A percentile compares a stretch with the other conserved stretches of the same genome.
These are phyloP conservation scores for Cryptosula pallasiana DNA, from an alignment of 2,888 invertebrate genomes.

Conservation along the genomic window DNA sequence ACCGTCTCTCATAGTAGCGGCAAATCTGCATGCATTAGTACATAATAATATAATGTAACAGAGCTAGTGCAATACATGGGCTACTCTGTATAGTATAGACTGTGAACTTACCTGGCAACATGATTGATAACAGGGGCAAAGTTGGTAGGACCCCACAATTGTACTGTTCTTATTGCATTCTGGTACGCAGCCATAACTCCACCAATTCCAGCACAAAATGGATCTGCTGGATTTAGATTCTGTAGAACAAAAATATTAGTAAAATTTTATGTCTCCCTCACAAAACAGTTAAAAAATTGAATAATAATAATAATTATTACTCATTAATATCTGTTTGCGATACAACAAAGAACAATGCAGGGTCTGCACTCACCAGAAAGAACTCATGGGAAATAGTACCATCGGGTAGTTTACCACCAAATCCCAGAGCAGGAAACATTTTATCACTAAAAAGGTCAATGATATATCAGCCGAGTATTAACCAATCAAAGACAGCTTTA, in stretches of 20 bases:
- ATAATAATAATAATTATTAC: no score
- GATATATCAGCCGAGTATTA: not conserved
- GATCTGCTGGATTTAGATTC: constrained; percentile 58
- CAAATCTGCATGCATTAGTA: constrained; percentile 56
- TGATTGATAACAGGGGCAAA: constrained; percentile 51
- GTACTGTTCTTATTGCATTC: constrained; percentile 39
- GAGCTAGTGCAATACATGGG: no score
- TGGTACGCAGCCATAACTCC: constrained; percentile 49
- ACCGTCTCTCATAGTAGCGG: constrained; percentile 55
- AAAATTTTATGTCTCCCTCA: no score
- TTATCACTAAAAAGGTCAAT: constrained; percentile 44
- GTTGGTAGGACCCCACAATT: constrained; percentile 51
- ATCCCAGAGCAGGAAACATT: constrained; percentile 53
- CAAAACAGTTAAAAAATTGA: no score
- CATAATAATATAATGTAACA: no score
- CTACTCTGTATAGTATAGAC: no score
- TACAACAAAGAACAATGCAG: no score
- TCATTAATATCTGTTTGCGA: no score
- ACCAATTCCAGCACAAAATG: constrained; percentile 53
- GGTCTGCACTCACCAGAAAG: constrained; percentile 30
- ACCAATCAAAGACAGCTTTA: not conserved
- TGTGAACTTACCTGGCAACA: constrained; percentile 44
- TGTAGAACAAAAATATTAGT: no score
- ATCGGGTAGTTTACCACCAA: constrained; percentile 54
- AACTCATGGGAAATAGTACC: constrained; percentile 28